Percentiles rank a stretch among this genome's conserved stretches.
phyloP scores from a whole-genome alignment of 2,113 vertebrate species.

The Fukomys damarensis region DNA sequence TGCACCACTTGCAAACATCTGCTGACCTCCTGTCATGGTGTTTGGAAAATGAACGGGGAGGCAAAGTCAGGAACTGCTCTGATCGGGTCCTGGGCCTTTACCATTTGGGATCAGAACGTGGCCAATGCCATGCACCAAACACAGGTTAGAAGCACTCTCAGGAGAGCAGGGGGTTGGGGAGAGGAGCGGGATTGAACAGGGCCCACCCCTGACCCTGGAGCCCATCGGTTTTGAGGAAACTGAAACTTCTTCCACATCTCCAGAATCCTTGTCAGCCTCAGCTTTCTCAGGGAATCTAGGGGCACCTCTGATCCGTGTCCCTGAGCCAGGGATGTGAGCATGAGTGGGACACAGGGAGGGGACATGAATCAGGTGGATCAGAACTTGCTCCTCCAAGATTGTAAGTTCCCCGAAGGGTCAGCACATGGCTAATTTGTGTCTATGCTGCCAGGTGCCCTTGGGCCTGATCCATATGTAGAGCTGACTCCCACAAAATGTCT shows the following conservation, averaged over 20 bases:
- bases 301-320: neutral
- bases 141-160: neutral
- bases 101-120: neutral
- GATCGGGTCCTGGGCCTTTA: neutral
- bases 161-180: neutral
- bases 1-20: neutral
- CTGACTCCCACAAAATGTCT: neutral
- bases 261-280: too few relatives aligned
- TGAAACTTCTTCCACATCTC: neutral
- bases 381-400: neutral
- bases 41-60: constrained; percentile 43
- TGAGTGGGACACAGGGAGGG: too few relatives aligned
- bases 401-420: neutral
- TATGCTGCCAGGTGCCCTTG: neutral
- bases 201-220: neutral
- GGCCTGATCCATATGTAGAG: neutral
- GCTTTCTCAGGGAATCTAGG: neutral
- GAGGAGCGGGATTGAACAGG: neutral
- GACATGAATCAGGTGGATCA: too few relatives aligned
- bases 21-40: neutral
- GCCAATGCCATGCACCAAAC: neutral
- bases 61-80: neutral
- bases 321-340: neutral
- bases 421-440: neutral
- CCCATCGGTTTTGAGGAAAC: neutral